phyloP scores from a whole-genome alignment of 2,113 vertebrate genomes.

The Trichechus manatus region DNA sequence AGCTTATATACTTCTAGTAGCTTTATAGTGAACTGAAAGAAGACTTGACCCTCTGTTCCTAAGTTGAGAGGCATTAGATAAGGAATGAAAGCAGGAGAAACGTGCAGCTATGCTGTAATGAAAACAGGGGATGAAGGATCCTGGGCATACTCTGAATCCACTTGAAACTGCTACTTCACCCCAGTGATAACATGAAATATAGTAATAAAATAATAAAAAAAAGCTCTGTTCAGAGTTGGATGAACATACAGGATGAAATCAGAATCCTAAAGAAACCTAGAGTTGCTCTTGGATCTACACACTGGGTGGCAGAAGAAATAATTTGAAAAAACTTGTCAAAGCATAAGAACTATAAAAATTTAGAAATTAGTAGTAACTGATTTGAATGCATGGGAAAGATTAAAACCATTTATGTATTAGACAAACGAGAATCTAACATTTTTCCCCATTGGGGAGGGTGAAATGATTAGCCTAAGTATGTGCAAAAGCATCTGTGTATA shows the following conservation, averaged over 20 bases:
- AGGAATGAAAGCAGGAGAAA: background rate
- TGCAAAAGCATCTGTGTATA: background rate
- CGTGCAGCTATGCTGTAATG: background rate
- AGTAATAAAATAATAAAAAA: too few species aligned
- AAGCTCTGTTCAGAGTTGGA: background rate
- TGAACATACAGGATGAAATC: background rate
- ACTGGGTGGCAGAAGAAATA: constrained; percentile 7
- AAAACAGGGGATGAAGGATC: background rate
- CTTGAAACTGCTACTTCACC: background rate
- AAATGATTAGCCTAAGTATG: constrained; percentile 15
- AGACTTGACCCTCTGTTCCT: background rate
- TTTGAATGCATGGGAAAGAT: background rate
- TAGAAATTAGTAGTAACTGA: background rate
- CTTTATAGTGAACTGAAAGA: background rate
- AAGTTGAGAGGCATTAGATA: background rate
- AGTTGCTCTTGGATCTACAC: background rate
- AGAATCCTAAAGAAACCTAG: background rate
- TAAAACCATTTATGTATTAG: constrained; percentile 16
- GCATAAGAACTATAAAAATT: background rate
- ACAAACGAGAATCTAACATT: background rate
- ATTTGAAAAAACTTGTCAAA: constrained; percentile 17
- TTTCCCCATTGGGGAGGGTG: background rate
- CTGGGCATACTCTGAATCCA: background rate
- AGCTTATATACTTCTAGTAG: background rate
- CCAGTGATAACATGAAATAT: background rate